Evolutionary conservation across 2,113 vertebrate genomes (phyloP), one percentile per base, ranked within the genome.

Genomic region (Hemiscyllium ocellatum): DNA sequence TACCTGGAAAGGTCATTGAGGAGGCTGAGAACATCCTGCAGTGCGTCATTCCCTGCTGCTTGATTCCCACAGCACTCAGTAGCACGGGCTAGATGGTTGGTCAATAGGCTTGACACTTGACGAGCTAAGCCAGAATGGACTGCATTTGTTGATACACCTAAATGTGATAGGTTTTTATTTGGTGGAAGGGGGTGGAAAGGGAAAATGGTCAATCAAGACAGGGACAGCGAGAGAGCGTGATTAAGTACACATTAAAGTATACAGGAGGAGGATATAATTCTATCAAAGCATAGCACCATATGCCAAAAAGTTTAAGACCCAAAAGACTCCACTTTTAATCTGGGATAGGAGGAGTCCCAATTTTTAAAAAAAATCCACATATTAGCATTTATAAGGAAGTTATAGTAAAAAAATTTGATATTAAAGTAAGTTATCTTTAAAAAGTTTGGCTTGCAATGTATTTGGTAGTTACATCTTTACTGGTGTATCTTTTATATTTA

Each of bases 1-100:
- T 97, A 99, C 99, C 99, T 99, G 19, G 99, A 99, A 76, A 99
- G 97, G 96, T 99, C 99, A 95, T 99, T 99, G 65, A 99, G 98
- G 70, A 99, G 98, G 96, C 99, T 99, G 37, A 99, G 98, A 6
- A 99, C 99, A 76, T 99, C 99, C 96, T 99, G 99, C 68, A 99
- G 97, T 0, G 99, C 99, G 0, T 99, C 98, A 20, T 99, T 99
- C 8, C 99, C 99, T 1, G 99, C 99, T 96, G 99, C 99, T 96
- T 99, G 99, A 96, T 99, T 99, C 65, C 99, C 98, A 95, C 99
- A 99, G 96, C 99, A 99, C 96, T 99, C 99, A 0, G 99, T 99
- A 0, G 99, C 99, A 95, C 99, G 98, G 66, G 99, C 99, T 26
- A 99, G 97, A 96, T 99, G 99, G 97, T 99, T 99, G 69, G 99